Percentiles rank a stretch among this genome's conserved stretches.
Evolutionary conservation across 2,888 invertebrate species (phyloP).

Genomic region (Eutolmus rufibarbis): DNA sequence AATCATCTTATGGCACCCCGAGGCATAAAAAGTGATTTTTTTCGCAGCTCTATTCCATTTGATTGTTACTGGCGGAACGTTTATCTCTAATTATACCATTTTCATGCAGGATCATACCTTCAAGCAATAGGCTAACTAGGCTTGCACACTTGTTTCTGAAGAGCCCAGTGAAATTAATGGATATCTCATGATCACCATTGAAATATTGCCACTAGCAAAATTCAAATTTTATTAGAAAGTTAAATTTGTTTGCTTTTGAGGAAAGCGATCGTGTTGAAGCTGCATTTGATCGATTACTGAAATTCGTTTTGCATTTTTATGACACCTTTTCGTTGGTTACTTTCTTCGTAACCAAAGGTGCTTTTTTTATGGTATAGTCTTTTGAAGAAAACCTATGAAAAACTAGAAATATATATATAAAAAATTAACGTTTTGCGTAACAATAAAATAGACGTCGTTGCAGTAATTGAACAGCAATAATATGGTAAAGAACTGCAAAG

Average conservation of each 20-base stretch:
- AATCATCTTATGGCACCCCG: not conserved
- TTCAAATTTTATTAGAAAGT: constrained; percentile 21
- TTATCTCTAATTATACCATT: constrained; percentile 6
- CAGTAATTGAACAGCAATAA: too few relatives aligned
- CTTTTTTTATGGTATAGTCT: not conserved
- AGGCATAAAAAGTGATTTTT: not conserved
- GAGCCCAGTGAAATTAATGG: not conserved
- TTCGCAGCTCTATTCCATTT: not conserved
- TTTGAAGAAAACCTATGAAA: too few relatives aligned
- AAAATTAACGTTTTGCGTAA: too few relatives aligned
- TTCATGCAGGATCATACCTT: not conserved
- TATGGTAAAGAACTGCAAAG: too few relatives aligned
- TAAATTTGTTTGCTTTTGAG: constrained; percentile 9
- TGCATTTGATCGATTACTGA: not conserved
- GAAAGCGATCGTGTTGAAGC: not conserved
- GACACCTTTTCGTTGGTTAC: not conserved
- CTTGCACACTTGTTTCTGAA: not conserved
- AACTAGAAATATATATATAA: too few relatives aligned
- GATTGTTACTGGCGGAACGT: not conserved
- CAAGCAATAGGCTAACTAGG: not conserved
- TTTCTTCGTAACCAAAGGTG: not conserved
- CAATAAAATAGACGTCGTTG: too few relatives aligned
- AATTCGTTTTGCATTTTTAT: not conserved
- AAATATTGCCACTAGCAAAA: not conserved
- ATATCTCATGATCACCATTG: not conserved